Conservation (phyloP, 2,888 invertebrate genomes). For the Drosophila meridiana region DNA sequence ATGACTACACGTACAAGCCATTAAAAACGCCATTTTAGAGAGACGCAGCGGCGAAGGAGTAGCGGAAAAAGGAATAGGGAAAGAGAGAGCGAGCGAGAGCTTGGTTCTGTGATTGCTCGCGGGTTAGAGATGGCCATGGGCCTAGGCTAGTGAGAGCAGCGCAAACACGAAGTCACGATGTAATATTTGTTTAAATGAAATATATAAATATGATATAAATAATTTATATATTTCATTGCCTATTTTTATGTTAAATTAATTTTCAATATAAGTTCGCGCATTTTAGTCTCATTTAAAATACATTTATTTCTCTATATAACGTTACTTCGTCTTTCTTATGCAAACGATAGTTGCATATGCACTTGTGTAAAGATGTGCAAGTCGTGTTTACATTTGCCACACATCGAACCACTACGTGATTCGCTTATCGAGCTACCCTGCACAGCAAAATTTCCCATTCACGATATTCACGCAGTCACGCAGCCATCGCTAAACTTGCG, state of each 20-base stretch:
- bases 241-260: background rate
- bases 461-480: conserved; percentile 3
- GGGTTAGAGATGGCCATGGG: background rate
- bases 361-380: background rate
- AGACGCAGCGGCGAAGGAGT: conserved; percentile 14
- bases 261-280: background rate
- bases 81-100: conserved; percentile 1
- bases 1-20: conserved; percentile 79
- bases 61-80: conserved; percentile 11
- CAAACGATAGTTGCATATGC: background rate
- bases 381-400: background rate
- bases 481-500: background rate
- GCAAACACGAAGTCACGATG: background rate
- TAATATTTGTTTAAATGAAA: background rate
- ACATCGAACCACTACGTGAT: background rate
- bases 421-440: background rate
- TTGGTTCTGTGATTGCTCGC: conserved; percentile 64
- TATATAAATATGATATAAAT: background rate
- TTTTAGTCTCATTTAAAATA: background rate
- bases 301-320: background rate
- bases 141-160: background rate
- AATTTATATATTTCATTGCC: no score
- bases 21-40: conserved; percentile 75
- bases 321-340: background rate
- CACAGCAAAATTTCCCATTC: background rate